A percentile compares a stretch with the other conserved stretches of the same genome.
Conservation (phyloP, 2,888 invertebrate genomes). For the Ochlodes sylvanus region DNA sequence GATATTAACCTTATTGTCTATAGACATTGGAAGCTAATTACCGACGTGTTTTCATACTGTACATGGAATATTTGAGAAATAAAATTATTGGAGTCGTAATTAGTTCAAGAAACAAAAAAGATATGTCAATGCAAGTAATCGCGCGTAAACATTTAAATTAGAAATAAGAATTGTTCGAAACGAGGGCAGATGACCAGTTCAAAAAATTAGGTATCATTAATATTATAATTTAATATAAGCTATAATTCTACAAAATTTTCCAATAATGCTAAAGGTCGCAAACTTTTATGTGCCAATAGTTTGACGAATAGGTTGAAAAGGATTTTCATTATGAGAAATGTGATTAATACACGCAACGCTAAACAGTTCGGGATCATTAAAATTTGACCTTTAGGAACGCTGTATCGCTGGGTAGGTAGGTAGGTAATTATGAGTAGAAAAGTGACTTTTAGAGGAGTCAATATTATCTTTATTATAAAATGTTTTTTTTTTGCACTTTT, state of each 20-base stretch:
- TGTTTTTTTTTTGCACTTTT: neutral
- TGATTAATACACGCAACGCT: neutral
- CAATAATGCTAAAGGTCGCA: neutral
- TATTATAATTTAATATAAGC: too few relatives aligned
- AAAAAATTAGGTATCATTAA: too few relatives aligned
- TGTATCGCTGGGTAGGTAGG: neutral
- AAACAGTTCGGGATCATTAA: neutral
- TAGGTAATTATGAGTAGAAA: neutral
- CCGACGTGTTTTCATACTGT: too few relatives aligned
- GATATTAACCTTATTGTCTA: too few relatives aligned
- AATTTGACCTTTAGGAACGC: neutral
- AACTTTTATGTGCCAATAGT: slow-evolving; percentile 1
- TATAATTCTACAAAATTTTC: neutral
- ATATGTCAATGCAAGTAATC: too few relatives aligned
- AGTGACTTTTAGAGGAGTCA: neutral
- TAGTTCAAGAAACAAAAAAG: too few relatives aligned
- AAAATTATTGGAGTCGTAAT: too few relatives aligned
- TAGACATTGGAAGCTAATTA: too few relatives aligned
- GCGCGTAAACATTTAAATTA: too few relatives aligned
- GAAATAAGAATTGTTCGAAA: too few relatives aligned
- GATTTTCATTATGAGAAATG: slow-evolving; percentile 1
- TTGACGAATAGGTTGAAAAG: slow-evolving; percentile 1
- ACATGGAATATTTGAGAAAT: too few relatives aligned
- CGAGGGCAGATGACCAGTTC: too few relatives aligned
- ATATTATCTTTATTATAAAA: neutral